phyloP scores from a whole-genome alignment of 1,140 invertebrate species.

The Neodiprion pinetum region DNA sequence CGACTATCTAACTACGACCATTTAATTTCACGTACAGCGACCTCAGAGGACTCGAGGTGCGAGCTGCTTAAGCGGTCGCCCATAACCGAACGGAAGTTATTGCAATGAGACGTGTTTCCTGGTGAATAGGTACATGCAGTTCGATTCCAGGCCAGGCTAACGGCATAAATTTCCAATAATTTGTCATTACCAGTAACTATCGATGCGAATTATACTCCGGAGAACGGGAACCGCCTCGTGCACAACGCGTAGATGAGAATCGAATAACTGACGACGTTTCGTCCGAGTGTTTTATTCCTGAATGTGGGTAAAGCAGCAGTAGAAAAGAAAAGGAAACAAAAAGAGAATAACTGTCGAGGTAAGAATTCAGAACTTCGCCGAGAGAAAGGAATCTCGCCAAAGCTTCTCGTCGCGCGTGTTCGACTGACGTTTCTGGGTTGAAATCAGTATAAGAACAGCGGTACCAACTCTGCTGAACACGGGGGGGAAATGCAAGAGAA shows the following conservation, averaged over 20 bases:
- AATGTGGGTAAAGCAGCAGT: not conserved
- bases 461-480: constrained; percentile 12
- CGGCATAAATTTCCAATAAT: not conserved
- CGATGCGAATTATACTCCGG: too few species aligned
- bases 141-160: not conserved
- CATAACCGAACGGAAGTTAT: not conserved
- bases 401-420: not conserved
- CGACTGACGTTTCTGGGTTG: not conserved
- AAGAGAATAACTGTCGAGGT: not conserved
- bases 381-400: not conserved
- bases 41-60: not conserved
- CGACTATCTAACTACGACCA: too few species aligned
- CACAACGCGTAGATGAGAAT: too few species aligned
- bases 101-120: not conserved
- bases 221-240: too few species aligned
- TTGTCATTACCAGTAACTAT: not conserved
- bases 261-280: too few species aligned
- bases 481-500: constrained; percentile 40
- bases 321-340: not conserved
- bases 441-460: not conserved
- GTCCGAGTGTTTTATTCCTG: not conserved
- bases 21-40: too few species aligned
- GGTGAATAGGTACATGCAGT: not conserved
- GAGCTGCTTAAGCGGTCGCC: constrained; percentile 1
- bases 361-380: not conserved